phyloP scores from a whole-genome alignment of 2,888 invertebrate genomes.

The Poecilus cupreus region DNA sequence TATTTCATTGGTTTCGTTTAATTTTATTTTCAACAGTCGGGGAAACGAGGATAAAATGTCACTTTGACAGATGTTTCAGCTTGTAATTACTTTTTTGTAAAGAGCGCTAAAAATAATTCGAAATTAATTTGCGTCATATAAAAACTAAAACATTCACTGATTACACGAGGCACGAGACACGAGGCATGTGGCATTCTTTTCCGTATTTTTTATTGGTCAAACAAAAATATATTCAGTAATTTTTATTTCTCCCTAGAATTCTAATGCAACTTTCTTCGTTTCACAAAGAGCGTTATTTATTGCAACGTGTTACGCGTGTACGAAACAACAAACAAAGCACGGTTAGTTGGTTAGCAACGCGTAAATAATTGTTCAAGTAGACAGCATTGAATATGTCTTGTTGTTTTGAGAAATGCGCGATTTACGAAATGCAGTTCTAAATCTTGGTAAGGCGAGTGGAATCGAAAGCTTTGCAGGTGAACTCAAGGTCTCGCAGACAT shows the following conservation, averaged over 20 bases:
- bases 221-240: background rate
- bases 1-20: background rate
- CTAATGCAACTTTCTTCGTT: slow-evolving; percentile 48
- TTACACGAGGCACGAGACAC: background rate
- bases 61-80: background rate
- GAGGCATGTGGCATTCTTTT: background rate
- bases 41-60: too few relatives aligned
- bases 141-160: background rate
- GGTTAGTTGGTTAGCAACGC: slow-evolving; percentile 35
- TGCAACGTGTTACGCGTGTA: slow-evolving; percentile 18
- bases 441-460: background rate
- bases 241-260: slow-evolving; percentile 17
- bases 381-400: slow-evolving; percentile 26
- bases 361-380: slow-evolving; percentile 31
- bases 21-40: background rate
- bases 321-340: slow-evolving; percentile 32
- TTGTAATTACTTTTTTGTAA: background rate
- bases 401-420: slow-evolving; percentile 30
- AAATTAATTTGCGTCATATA: background rate
- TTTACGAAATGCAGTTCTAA: slow-evolving; percentile 40
- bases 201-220: background rate
- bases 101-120: background rate
- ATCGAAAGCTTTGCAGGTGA: slow-evolving; percentile 39
- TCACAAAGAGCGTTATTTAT: slow-evolving; percentile 47
- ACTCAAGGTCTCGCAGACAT: slow-evolving; percentile 31